A percentile compares a stretch with the other conserved stretches of the same genome.
Evolutionary conservation across 1,140 invertebrate species (phyloP).

Genomic region (Apolygus lucorum): DNA sequence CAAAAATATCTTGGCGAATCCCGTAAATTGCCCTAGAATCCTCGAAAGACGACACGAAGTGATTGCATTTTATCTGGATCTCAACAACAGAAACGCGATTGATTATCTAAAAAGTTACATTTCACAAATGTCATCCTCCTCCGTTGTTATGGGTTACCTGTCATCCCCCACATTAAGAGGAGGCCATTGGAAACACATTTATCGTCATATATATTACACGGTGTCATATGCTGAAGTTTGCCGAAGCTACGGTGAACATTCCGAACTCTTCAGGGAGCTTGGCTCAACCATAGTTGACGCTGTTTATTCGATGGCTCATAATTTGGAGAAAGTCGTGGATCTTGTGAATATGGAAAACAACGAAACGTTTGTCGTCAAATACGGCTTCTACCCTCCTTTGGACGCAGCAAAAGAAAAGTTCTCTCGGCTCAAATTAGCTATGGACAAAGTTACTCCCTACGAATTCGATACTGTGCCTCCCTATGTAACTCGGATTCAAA

Average conservation of each 20-base stretch:
- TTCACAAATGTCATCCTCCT: slow-evolving; percentile 48
- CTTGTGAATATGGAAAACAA: slow-evolving; percentile 53
- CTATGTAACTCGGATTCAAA: slow-evolving; percentile 47
- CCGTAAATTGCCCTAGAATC: slow-evolving; percentile 46
- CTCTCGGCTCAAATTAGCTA: background rate
- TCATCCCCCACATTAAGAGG: slow-evolving; percentile 47
- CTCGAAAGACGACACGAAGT: slow-evolving; percentile 51
- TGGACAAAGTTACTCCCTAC: slow-evolving; percentile 20
- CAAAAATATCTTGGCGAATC: slow-evolving; percentile 51
- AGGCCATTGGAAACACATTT: slow-evolving; percentile 50
- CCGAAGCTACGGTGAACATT: background rate
- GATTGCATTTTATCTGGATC: slow-evolving; percentile 50
- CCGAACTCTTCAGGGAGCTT: slow-evolving; percentile 10
- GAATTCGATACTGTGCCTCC: slow-evolving; percentile 56
- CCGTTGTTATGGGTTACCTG: slow-evolving; percentile 39
- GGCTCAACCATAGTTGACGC: slow-evolving; percentile 44
- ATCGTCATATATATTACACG: slow-evolving; percentile 35
- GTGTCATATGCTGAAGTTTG: slow-evolving; percentile 22
- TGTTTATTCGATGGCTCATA: slow-evolving; percentile 54
- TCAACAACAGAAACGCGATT: slow-evolving; percentile 48
- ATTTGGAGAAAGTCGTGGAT: slow-evolving; percentile 51
- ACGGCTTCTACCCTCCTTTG: slow-evolving; percentile 55
- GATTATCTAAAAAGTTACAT: slow-evolving; percentile 48
- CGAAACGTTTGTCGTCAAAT: slow-evolving; percentile 55
- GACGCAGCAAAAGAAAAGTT: slow-evolving; percentile 41